Evolutionary conservation across 2,797 vertebrate species (phyloP), one percentile per base, ranked within the genome.

Genomic region (Lepidocolaptes lacrymiger): DNA sequence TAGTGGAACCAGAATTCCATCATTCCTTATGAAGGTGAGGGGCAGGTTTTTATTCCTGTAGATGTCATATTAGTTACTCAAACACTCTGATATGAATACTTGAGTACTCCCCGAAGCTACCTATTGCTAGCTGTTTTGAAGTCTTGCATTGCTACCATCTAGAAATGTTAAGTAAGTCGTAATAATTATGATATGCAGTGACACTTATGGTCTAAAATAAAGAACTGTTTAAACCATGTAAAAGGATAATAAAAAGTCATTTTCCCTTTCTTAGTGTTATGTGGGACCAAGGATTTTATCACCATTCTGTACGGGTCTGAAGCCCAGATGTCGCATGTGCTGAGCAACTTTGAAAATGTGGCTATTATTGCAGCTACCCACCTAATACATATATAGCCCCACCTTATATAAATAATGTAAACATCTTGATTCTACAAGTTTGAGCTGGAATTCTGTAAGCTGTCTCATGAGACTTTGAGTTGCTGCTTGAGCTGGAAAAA

Each of bases 381-480:
- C 41, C 27, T 41, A 32, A 59, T 10, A 3, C 7, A 52, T n/a
- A 80, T 27, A 48, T 30, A 67, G 61, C 54, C 26, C 28, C 32
- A 69, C 51, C 73, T 88, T 74, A 88, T 21, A 85, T 16, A 84
- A 92, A 83, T 73, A 66, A 94, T 76, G 71, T 71, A 93, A 85
- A 64, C 77, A 61, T 63, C 52, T 88, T 32, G 24, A 37, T 46
- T 93, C 75, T 85, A 58, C 85, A 95, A 71, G 87, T 83, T 91
- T 66, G 55, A 90, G 63, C 92, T 92, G 41, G 93, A 83, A 94
- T 84, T 76, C 36, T 76, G 48, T 58, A 86, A 86, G 51, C 12
- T 73, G 44, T 49, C 37, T 86, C 55, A 81, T 9, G 12, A 90
- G 82, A 90, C 59, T 90, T 90, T 49, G 58, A 80, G 51, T 62